These are phyloP conservation scores for Threskiornis aethiopicus DNA, from an alignment of 2,797 vertebrate genomes.

Conservation along the genomic window DNA sequence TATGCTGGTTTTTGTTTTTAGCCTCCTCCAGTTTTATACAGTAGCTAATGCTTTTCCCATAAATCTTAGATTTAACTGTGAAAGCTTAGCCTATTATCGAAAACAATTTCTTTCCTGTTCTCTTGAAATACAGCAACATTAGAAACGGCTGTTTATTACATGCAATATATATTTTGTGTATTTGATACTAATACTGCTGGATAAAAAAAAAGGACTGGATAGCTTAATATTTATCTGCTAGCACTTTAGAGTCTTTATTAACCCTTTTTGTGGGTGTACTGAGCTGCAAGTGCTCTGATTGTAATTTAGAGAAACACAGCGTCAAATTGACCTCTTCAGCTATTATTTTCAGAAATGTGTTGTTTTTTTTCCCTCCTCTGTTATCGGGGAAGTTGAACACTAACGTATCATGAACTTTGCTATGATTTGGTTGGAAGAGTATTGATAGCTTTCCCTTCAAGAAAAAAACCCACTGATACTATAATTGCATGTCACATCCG, in stretches of 20 bases:
- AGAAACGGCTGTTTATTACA: background rate
- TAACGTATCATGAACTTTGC: background rate
- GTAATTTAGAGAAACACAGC: background rate
- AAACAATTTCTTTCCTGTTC: background rate
- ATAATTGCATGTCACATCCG: background rate
- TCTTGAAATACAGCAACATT: background rate
- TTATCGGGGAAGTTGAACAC: background rate
- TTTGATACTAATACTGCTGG: background rate
- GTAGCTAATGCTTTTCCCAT: background rate
- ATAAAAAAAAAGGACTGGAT: background rate
- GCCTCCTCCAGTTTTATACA: background rate
- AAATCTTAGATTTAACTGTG: background rate
- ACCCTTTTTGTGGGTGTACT: background rate
- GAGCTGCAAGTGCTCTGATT: background rate
- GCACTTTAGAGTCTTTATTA: background rate
- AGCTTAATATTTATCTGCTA: background rate
- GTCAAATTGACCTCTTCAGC: background rate
- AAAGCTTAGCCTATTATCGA: background rate
- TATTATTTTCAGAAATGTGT: background rate
- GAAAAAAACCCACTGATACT: background rate
- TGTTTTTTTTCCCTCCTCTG: rapidly evolving
- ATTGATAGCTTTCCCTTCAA: background rate
- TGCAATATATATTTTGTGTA: background rate
- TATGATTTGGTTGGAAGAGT: background rate
- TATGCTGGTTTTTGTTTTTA: conserved; percentile 36